A percentile compares a stretch with the other conserved stretches of the same genome.
Evolutionary conservation across 2,113 vertebrate genomes (phyloP).

Genomic region (Monarcha castaneiventris): DNA sequence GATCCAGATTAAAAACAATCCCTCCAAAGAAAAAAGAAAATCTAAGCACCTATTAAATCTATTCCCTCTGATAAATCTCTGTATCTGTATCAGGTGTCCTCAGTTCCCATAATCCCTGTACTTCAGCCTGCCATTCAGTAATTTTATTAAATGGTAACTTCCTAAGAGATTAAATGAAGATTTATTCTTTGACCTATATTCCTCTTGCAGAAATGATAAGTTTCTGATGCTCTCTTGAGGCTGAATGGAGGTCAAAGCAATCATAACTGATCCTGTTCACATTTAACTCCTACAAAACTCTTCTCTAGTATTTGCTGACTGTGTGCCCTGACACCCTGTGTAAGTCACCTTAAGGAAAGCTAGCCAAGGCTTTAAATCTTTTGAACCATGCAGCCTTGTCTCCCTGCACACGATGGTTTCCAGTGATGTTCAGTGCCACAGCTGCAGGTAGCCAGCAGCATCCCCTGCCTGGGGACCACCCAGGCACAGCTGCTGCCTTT

Average conservation of each 20-base stretch:
- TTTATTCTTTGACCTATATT: neutral
- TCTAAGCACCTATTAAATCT: neutral
- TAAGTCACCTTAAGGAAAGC: neutral
- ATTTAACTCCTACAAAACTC: neutral
- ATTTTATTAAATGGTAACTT: neutral
- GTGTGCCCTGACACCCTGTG: neutral
- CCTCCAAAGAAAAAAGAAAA: slow-evolving; percentile 20
- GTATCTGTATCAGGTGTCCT: neutral
- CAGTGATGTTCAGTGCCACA: neutral
- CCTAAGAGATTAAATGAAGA: neutral
- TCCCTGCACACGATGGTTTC: neutral
- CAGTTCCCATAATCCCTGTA: neutral
- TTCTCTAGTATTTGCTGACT: neutral
- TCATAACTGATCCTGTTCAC: neutral
- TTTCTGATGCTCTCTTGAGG: neutral
- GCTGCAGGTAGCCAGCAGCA: neutral
- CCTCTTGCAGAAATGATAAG: neutral
- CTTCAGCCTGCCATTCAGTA: neutral
- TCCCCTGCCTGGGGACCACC: neutral
- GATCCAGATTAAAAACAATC: slow-evolving; percentile 38
- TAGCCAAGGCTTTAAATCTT: neutral
- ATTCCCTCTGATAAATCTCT: neutral
- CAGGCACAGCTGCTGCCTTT: neutral
- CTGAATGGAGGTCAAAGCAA: neutral
- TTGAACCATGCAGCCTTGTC: neutral